These are phyloP conservation scores for Lagorchestes hirsutus DNA, from an alignment of 2,797 vertebrate species.

Conservation along the genomic window DNA sequence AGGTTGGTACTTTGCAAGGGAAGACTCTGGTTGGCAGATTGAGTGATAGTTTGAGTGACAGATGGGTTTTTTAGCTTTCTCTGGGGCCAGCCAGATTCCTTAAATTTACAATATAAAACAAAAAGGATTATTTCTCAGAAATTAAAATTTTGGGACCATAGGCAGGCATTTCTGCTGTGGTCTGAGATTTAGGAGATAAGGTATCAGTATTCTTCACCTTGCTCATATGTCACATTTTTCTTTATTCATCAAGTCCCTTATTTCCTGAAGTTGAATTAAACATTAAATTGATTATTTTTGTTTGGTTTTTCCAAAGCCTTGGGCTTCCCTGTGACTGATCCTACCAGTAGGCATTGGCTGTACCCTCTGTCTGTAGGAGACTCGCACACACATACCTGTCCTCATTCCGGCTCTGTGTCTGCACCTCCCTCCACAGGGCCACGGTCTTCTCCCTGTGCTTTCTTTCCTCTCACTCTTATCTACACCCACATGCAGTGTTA, in stretches of 20 bases:
- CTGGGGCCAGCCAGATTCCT: background rate
- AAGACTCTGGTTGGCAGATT: background rate
- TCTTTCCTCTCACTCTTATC: background rate
- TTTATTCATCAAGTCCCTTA: slow-evolving; percentile 15
- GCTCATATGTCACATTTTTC: background rate
- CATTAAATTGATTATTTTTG: background rate
- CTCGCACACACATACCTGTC: background rate
- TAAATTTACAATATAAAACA: slow-evolving; percentile 29
- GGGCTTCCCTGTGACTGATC: background rate
- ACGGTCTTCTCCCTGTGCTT: background rate
- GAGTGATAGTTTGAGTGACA: background rate
- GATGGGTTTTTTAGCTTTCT: background rate
- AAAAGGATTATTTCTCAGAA: slow-evolving; percentile 23
- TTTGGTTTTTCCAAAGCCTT: background rate
- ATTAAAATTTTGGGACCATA: slow-evolving; percentile 4
- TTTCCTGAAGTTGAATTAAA: background rate
- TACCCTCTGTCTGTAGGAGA: background rate
- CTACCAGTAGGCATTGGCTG: background rate
- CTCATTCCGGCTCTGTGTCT: background rate
- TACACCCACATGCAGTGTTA: background rate
- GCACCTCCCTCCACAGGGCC: background rate
- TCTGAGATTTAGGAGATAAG: slow-evolving; percentile 3
- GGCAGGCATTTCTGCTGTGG: background rate
- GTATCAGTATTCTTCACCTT: background rate
- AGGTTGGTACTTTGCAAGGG: slow-evolving; percentile 85